Evolutionary conservation across 2,797 vertebrate genomes (phyloP), one percentile per base, ranked within the genome.

Genomic region (Columba guinea): DNA sequence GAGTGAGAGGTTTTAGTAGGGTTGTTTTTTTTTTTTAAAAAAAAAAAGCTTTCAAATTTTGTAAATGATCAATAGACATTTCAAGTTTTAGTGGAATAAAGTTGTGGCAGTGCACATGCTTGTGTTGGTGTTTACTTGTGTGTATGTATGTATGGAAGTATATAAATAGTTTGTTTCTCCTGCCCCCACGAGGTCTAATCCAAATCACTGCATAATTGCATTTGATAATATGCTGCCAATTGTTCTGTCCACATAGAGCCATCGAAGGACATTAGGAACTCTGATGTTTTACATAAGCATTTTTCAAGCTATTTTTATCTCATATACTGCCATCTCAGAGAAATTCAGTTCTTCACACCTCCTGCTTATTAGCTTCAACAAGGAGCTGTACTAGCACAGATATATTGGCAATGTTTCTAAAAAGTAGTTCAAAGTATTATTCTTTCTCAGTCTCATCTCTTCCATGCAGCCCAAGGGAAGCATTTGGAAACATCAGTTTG

Each of bases 241-340:
- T 64, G 41, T 84, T 83, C 84, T 89, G 56, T 41, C 93, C 63
- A 13, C 22, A 13, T 1, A 70, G 58, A 89, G 20, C 37, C 37
- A 63, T 64, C 68, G 90, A 75, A 94, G 65, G 55, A 81, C 46
- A n/a, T 74, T 51, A 92, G 62, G 55, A 93, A 71, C 60, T 65
- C 34, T 69, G 63, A 62, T 87, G 75, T 34, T 90, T 84, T 82
- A 73, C 70, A 55, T 82, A 65, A 93, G 44, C 35, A 34, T 77
- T 94, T 94, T 76, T 81, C 60, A 81, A 85, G 64, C 9, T 91
- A 53, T 92, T 96, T 93, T 87, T 39, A 11, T 34, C 51, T 92
- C 86, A 26, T 60, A 71, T 53, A 44, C 41, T 89, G 55, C 63
- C 55, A 41, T 82, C 65, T 95, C 74, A 55, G 77, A 90, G 51